These are phyloP conservation scores for Alethe castanea DNA, from an alignment of 2,113 vertebrate species.

Conservation along the genomic window DNA sequence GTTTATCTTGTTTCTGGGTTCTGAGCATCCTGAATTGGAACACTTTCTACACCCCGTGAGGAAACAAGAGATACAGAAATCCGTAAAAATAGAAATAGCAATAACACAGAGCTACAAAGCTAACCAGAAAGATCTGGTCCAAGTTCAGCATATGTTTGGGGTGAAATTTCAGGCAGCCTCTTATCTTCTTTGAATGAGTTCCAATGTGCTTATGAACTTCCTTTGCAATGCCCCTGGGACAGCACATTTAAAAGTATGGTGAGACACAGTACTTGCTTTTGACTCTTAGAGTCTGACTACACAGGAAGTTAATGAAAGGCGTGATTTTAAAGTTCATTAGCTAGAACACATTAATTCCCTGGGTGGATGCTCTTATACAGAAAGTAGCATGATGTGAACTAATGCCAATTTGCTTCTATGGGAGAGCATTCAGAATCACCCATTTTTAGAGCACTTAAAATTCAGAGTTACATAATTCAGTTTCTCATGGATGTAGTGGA, in stretches of 20 bases:
- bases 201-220: background rate
- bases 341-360: background rate
- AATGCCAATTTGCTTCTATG: background rate
- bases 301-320: slow-evolving; percentile 14
- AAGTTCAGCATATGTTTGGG: background rate
- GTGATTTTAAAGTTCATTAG: slow-evolving; percentile 13
- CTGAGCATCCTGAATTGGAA: background rate
- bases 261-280: background rate
- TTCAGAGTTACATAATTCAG: slow-evolving; percentile 19
- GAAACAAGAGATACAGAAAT: background rate
- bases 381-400: slow-evolving; percentile 11
- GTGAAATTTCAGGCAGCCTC: slow-evolving; percentile 1
- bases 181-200: background rate
- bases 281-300: background rate
- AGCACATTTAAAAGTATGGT: background rate
- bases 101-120: background rate
- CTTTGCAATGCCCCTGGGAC: background rate
- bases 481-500: background rate
- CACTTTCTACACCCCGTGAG: background rate
- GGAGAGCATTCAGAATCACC: background rate
- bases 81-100: background rate
- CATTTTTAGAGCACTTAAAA: slow-evolving; percentile 33
- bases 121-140: background rate
- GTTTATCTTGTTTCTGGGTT: background rate
- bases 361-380: background rate